Conservation (phyloP, 2,888 invertebrate species). For the Eugnorisma glareosa region DNA sequence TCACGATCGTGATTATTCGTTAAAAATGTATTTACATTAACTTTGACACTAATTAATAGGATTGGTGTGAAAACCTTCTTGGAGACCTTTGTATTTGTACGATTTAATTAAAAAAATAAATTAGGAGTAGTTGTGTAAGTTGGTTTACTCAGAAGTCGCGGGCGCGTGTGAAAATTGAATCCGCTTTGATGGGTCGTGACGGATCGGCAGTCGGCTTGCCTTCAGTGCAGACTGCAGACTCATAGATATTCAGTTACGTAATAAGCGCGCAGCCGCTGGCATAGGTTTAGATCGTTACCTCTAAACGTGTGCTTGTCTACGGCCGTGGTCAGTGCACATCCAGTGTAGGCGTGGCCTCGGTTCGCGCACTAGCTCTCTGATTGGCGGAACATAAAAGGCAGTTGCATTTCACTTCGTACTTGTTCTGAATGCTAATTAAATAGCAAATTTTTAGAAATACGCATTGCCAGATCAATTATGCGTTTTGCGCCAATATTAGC, state of each 20-base stretch:
- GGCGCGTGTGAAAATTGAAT: slow-evolving; percentile 70
- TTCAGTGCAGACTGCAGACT: slow-evolving; percentile 60
- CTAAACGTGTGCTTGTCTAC: slow-evolving; percentile 66
- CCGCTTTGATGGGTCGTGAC: slow-evolving; percentile 68
- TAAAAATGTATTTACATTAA: slow-evolving; percentile 71
- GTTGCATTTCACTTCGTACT: slow-evolving; percentile 86
- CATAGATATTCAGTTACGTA: slow-evolving; percentile 66
- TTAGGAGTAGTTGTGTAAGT: slow-evolving; percentile 58
- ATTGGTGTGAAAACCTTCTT: slow-evolving; percentile 53
- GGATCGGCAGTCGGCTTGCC: slow-evolving; percentile 48
- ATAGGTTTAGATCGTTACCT: slow-evolving; percentile 68
- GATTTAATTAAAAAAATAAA: slow-evolving; percentile 61
- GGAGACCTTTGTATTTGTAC: slow-evolving; percentile 57
- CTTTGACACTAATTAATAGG: slow-evolving; percentile 78
- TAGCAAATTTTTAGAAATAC: slow-evolving; percentile 70
- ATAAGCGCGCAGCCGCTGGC: slow-evolving; percentile 59
- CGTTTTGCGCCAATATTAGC: slow-evolving; percentile 57
- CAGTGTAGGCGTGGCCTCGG: slow-evolving; percentile 85
- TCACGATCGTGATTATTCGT: slow-evolving; percentile 75
- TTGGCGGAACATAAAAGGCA: slow-evolving; percentile 82
- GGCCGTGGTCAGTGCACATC: slow-evolving; percentile 76
- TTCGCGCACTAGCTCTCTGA: slow-evolving; percentile 74
- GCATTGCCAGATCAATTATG: slow-evolving; percentile 46
- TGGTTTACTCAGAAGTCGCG: slow-evolving; percentile 66
- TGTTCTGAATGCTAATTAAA: slow-evolving; percentile 81